Conservation (phyloP, 1,140 invertebrate species). For the Drosophila elegans region DNA sequence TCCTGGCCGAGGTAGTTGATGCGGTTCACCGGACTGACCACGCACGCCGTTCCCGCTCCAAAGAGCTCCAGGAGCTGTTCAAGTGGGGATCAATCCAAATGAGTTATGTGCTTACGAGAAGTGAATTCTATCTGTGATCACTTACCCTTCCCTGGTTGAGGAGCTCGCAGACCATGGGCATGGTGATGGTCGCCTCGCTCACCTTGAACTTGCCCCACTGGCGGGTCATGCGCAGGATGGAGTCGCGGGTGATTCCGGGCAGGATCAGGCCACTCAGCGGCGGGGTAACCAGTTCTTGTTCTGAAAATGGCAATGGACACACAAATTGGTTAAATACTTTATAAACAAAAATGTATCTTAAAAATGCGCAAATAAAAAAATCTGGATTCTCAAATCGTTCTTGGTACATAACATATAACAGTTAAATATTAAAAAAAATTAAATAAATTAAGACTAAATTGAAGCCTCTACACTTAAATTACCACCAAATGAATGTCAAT, state of each 20-base stretch:
- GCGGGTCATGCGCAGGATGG: slow-evolving; percentile 92
- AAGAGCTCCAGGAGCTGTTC: slow-evolving; percentile 95
- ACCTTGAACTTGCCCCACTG: slow-evolving; percentile 96
- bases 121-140: slow-evolving; percentile 7
- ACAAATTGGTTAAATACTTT: background rate
- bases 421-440: too few species aligned
- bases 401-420: too few species aligned
- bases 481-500: too few species aligned
- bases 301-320: slow-evolving; percentile 86
- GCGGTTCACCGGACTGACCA: slow-evolving; percentile 94
- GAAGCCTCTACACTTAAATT: too few species aligned
- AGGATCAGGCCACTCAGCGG: slow-evolving; percentile 96
- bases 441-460: too few species aligned
- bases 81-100: background rate
- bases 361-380: too few species aligned
- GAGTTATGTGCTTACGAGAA: background rate
- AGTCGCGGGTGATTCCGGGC: slow-evolving; percentile 96
- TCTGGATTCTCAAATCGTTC: too few species aligned
- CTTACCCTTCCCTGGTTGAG: slow-evolving; percentile 93
- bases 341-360: too few species aligned
- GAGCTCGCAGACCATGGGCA: slow-evolving; percentile 92
- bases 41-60: slow-evolving; percentile 96
- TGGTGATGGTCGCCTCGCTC: slow-evolving; percentile 93
- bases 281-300: slow-evolving; percentile 97
- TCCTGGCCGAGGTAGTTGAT: slow-evolving; percentile 90